A percentile compares a stretch with the other conserved stretches of the same genome.
Conservation (phyloP, 2,113 vertebrate genomes). For the Amphilophus citrinellus region DNA sequence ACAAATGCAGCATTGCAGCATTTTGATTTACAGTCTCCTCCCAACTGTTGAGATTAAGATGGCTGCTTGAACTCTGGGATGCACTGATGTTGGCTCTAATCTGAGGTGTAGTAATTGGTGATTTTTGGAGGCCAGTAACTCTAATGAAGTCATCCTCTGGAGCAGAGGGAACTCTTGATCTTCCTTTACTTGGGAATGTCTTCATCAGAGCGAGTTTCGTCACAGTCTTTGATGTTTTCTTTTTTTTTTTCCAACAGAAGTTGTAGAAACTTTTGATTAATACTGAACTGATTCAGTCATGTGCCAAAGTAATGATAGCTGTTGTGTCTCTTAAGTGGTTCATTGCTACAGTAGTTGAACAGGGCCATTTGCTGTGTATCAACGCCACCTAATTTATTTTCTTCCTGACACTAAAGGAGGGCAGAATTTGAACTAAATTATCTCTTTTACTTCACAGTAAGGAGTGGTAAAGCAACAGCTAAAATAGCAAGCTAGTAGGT, state of each 20-base stretch:
- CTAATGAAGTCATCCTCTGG: constrained; percentile 4
- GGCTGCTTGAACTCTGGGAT: background rate
- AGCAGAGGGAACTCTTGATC: background rate
- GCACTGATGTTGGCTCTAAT: constrained; percentile 4
- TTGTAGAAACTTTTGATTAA: background rate
- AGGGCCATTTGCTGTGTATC: no score
- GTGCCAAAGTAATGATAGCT: no score
- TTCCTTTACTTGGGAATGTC: background rate
- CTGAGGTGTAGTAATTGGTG: constrained; percentile 9
- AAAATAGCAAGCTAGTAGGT: no score
- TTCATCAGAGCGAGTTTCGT: background rate
- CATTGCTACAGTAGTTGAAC: no score
- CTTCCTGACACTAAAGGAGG: no score
- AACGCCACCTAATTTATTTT: no score
- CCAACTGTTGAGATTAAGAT: background rate
- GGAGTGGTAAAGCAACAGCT: no score
- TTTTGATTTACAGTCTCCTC: background rate
- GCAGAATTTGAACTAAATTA: no score
- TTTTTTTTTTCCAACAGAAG: rapidly evolving
- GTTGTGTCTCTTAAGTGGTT: no score
- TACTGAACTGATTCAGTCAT: no score
- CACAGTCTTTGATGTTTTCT: background rate
- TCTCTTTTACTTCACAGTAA: no score
- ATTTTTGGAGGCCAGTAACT: background rate
- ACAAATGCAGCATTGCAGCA: background rate